Evolutionary conservation across 2,113 vertebrate species (phyloP).

Genomic region (Ranitomeya variabilis): DNA sequence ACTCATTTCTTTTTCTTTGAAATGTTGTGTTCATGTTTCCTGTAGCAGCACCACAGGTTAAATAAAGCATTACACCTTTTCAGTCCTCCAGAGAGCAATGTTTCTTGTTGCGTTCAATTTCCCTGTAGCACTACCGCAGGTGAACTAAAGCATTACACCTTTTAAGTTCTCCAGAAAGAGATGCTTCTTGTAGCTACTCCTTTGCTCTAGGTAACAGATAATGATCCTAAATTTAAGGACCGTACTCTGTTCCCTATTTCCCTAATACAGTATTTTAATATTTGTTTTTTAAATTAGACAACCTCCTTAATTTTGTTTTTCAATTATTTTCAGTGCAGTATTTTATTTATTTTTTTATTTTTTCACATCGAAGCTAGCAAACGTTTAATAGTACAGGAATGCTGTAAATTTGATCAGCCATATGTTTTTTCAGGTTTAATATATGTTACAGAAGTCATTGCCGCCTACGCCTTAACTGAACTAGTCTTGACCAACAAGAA

Average conservation of each 20-base stretch:
- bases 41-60: background rate
- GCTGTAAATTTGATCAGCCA: slow-evolving; percentile 76
- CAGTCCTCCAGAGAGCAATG: too few relatives aligned
- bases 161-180: background rate
- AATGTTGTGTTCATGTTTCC: too few relatives aligned
- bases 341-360: background rate
- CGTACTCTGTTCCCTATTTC: background rate
- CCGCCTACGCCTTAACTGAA: slow-evolving; percentile 61
- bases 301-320: background rate
- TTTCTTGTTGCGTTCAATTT: background rate
- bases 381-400: slow-evolving; percentile 72
- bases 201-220: background rate
- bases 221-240: background rate
- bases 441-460: slow-evolving; percentile 63
- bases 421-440: slow-evolving; percentile 73
- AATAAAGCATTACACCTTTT: too few relatives aligned
- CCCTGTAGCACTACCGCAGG: background rate
- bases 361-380: slow-evolving; percentile 60
- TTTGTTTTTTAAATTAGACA: background rate
- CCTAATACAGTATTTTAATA: background rate
- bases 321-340: background rate
- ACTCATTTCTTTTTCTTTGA: too few relatives aligned
- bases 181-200: background rate
- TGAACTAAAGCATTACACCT: background rate
- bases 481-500: slow-evolving; percentile 65